These are phyloP conservation scores for Phalloptychus januarius DNA, from an alignment of 2,797 vertebrate species.

Conservation along the genomic window DNA sequence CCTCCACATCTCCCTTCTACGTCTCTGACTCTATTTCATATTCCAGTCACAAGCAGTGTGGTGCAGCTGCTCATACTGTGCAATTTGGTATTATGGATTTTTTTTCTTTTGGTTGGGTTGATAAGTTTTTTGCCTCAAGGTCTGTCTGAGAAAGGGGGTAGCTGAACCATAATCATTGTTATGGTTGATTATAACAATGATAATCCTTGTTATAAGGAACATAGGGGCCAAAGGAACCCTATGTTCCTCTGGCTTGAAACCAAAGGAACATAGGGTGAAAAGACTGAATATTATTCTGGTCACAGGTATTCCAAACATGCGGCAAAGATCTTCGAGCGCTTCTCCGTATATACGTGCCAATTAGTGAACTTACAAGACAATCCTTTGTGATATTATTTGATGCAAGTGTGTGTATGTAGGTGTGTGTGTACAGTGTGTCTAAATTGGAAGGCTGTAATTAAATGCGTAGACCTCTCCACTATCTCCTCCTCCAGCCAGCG, in stretches of 20 bases:
- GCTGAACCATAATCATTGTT: constrained; percentile 17
- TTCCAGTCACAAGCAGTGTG: constrained; percentile 71
- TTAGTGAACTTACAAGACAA: constrained; percentile 65
- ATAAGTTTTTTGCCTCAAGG: constrained; percentile 65
- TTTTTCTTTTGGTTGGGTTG: constrained; percentile 25
- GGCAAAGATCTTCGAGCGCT: constrained; percentile 47
- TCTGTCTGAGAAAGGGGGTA: constrained; percentile 61
- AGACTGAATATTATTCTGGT: constrained; percentile 42
- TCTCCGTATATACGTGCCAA: constrained; percentile 32
- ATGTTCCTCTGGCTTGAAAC: no score
- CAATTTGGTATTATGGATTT: constrained; percentile 64
- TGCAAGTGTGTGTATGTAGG: constrained; percentile 49
- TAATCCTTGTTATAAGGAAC: no score
- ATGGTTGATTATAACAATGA: no score
- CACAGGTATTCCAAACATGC: constrained; percentile 39
- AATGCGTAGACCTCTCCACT: constrained; percentile 88
- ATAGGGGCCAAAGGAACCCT: no score
- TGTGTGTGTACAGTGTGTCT: constrained; percentile 84
- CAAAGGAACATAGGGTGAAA: constrained; percentile 3
- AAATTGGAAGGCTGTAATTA: constrained; percentile 89
- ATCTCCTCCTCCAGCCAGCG: constrained; percentile 88
- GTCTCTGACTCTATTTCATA: constrained; percentile 69
- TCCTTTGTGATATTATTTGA: constrained; percentile 75
- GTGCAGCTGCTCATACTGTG: constrained; percentile 67
- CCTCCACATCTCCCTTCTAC: constrained; percentile 48